phyloP scores from a whole-genome alignment of 2,888 invertebrate species.

The Morpho achilles region DNA sequence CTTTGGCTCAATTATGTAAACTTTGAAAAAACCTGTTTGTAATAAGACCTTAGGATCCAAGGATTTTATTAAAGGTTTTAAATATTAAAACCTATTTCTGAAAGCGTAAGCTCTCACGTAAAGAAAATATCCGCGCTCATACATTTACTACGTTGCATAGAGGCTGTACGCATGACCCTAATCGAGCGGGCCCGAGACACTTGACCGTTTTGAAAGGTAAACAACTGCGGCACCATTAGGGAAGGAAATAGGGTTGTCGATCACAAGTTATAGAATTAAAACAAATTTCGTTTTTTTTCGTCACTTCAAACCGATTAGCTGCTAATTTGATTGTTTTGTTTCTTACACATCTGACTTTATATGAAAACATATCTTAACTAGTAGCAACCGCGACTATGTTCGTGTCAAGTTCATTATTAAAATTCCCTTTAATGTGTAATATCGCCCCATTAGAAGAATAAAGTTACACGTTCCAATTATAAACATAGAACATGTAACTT shows the following conservation, averaged over 20 bases:
- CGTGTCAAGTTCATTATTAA: too few relatives aligned
- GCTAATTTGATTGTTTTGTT: neutral
- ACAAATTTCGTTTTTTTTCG: neutral
- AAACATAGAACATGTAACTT: too few relatives aligned
- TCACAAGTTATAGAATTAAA: neutral
- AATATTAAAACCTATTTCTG: slow-evolving; percentile 12
- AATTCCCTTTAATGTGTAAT: too few relatives aligned
- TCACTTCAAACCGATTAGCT: neutral
- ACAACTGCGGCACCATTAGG: slow-evolving; percentile 20
- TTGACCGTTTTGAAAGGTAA: slow-evolving; percentile 27
- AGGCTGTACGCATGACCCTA: slow-evolving; percentile 23
- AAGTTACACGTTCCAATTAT: too few relatives aligned
- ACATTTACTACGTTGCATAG: slow-evolving; percentile 23
- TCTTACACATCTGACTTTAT: too few relatives aligned
- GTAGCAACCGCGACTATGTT: too few relatives aligned
- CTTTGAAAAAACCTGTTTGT: neutral
- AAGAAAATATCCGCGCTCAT: slow-evolving; percentile 12
- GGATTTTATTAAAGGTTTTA: slow-evolving; percentile 5
- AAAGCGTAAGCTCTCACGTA: slow-evolving; percentile 3
- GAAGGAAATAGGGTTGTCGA: slow-evolving; percentile 5
- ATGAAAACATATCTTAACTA: too few relatives aligned
- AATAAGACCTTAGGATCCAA: neutral
- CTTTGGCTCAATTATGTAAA: neutral
- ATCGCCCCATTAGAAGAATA: too few relatives aligned
- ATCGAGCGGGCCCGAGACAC: slow-evolving; percentile 22